These are phyloP conservation scores for Campoletis raptor DNA, from an alignment of 2,888 invertebrate species.

Conservation along the genomic window DNA sequence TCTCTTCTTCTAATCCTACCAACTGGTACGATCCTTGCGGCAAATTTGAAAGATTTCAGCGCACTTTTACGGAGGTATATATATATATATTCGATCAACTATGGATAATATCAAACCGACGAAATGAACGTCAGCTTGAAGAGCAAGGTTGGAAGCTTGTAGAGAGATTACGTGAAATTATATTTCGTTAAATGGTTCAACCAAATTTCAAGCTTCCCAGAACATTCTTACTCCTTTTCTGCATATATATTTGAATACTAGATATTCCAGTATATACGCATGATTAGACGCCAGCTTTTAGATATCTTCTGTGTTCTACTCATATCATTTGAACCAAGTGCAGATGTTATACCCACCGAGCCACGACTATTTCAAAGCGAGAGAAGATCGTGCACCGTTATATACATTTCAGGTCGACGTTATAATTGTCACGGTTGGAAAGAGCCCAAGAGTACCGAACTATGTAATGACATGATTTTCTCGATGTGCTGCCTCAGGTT, in stretches of 20 bases:
- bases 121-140: constrained; percentile 1
- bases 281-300: constrained; percentile 58
- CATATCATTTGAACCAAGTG: constrained; percentile 49
- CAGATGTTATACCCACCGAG: constrained; percentile 51
- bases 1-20: constrained; percentile 14
- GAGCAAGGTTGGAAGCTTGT: constrained; percentile 10
- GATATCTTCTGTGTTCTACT: constrained; percentile 43
- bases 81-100: constrained; percentile 43
- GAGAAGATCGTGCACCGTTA: constrained; percentile 45
- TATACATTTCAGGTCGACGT: constrained; percentile 33
- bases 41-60: constrained; percentile 32
- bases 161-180: constrained; percentile 61
- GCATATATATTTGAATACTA: constrained; percentile 15
- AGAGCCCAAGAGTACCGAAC: constrained; percentile 11
- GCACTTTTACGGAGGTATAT: constrained; percentile 20
- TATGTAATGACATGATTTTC: constrained; percentile 30
- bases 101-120: constrained; percentile 45
- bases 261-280: constrained; percentile 23
- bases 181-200: constrained; percentile 58
- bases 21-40: not conserved
- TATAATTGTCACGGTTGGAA: constrained; percentile 60
- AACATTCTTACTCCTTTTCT: constrained; percentile 4
- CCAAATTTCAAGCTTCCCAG: constrained; percentile 45
- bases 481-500: constrained; percentile 25
- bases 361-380: constrained; percentile 53